Base-by-base conservation (phyloP, 2,888 invertebrate genomes). In the Drosophila kuntzei region DNA sequence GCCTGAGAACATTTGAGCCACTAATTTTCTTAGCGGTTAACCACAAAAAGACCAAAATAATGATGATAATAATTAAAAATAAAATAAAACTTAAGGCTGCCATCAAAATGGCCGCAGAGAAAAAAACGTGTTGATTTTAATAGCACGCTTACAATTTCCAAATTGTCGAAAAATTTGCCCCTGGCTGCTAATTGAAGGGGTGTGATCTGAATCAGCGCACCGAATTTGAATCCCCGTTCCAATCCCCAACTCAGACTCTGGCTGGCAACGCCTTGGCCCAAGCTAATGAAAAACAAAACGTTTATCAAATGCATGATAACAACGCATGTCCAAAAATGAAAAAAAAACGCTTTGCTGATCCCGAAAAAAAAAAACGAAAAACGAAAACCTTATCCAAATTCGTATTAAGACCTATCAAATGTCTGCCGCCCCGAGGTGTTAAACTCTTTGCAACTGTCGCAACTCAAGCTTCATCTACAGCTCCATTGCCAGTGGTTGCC, bases 271-370 rank as follows among this genome's bases (percentile, higher is more conserved):
- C 50, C 49, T 37, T 27, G 37, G n/a, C 36, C 64, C 32, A 53
- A 27, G 55, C 54, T 77, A 78, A 74, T 76, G 78, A 76, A 88
- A 84, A 87, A 86, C 88, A 88, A 88, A 88, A 84, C 84, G 87
- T 86, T 86, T 86, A 86, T 88, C 88, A 86, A 84, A 83, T 71
- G 75, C 79, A 80, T 81, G 88, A 86, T 83, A 85, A 85, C 85
- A 80, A 77, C 80, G 74, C 69, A 77, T 70, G 71, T 61, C 57
- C 34, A 57, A 50, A 61, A 55, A 47, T 37, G 51, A 32, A 49
- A 36, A 18, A 36, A 16, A 14, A 14, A 27, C n/a, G n/a, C n/a
- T n/a, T n/a, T n/a, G n/a, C n/a, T n/a, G n/a, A 5, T 29, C 11
- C 14, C 34, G 55, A 22, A 27, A 27, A 36, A 8, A 27, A 61